Evolutionary conservation across 2,113 vertebrate genomes (phyloP), one percentile per base, ranked within the genome.

Genomic region (Sarotherodon lohbergeri): DNA sequence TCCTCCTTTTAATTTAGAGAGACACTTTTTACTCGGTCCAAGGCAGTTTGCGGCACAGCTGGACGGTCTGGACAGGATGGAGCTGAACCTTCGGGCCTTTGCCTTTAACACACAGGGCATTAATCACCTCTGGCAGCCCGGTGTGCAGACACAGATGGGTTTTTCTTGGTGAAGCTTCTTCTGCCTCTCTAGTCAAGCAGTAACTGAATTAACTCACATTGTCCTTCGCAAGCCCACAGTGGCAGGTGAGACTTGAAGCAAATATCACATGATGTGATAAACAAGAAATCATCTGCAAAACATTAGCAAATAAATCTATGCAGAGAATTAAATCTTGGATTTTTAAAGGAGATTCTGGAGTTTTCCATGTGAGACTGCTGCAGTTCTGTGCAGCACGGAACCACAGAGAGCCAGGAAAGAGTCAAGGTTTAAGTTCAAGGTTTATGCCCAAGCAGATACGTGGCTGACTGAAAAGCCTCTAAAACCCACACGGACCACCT

Each of bases 1-100:
- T 82, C 83, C 55, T 71, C 17, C 1, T 55, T 86, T 86, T 86
- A 48, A 14, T 87, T 68, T 61, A 76, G 24, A 79, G 9, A 80
- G 81, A 89, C 86, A 76, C 83, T 76, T 32, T 85, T 85, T 32
- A 16, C 41, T 36, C 5, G 9, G 57, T 50, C 78, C 3, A 6
- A 68, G 68, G 84, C 80, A 56, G 79, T 91, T 88, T 92, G 81
- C 46, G 39, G 79, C 87, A 86, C 92, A 94, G 92, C 88, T 86
- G 90, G 93, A 86, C 6, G 0, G 46, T 32, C 34, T 32, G 71
- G 17, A n/a, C 43, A 46, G 22, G 71, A 73, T 12, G 2, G 81
- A 41, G 63, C 56, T 55, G 48, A 80, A 82, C 34, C 79, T 84
- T 24, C 89, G 57, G 83, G 55, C 66, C 63, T 68, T 43, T 55